Evolutionary conservation across 1,140 invertebrate species (phyloP).

Genomic region (Gryllus bimaculatus): DNA sequence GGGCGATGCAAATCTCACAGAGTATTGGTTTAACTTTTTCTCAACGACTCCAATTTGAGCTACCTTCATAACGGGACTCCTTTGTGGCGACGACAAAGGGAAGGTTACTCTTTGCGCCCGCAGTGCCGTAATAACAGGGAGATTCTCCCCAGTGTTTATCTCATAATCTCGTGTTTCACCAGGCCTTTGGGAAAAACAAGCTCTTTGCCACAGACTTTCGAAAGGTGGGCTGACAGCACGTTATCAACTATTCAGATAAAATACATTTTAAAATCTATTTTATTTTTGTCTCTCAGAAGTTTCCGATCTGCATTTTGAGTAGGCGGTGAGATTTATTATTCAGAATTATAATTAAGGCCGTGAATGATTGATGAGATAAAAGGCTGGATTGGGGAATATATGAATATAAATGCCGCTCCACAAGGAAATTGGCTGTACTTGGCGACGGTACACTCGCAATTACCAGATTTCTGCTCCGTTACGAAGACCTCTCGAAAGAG

Average conservation of each 20-base stretch:
- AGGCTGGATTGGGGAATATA: not conserved
- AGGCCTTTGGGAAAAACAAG: too few relatives aligned
- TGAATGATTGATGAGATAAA: constrained; percentile 5
- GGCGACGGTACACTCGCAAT: not conserved
- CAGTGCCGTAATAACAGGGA: too few relatives aligned
- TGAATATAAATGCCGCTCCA: not conserved
- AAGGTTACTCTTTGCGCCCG: not conserved
- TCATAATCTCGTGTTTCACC: too few relatives aligned
- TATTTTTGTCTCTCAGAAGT: not conserved
- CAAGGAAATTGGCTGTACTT: not conserved
- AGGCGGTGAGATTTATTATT: not conserved
- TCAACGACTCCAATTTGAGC: not conserved
- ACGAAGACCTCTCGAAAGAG: not conserved
- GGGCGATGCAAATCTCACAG: not conserved
- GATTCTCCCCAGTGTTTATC: too few relatives aligned
- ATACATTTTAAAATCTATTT: constrained; percentile 2
- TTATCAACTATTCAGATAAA: not conserved
- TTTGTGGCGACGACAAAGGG: not conserved
- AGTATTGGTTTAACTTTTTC: not conserved
- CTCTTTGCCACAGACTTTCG: too few relatives aligned
- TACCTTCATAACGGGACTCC: not conserved
- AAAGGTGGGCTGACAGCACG: not conserved
- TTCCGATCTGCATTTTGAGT: not conserved
- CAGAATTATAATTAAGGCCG: not conserved
- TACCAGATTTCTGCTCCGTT: not conserved